Conservation (phyloP, 2,797 vertebrate species). For the Hydrolagus colliei region DNA sequence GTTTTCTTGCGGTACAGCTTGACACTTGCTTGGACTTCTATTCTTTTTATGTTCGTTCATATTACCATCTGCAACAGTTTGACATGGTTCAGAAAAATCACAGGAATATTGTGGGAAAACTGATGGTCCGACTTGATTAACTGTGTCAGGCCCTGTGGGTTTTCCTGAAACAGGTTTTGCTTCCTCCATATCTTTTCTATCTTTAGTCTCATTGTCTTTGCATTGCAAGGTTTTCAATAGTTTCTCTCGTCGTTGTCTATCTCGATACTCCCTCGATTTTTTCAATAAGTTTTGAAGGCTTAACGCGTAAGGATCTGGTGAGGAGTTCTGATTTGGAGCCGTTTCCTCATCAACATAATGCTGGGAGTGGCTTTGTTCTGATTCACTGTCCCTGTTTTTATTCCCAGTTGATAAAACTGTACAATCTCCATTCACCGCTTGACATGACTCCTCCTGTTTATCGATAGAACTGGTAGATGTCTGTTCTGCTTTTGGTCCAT, state of each 20-base stretch:
- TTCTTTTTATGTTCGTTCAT: neutral
- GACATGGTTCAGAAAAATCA: neutral
- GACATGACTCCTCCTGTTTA: neutral
- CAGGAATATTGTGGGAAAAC: neutral
- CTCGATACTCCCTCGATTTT: constrained; percentile 17
- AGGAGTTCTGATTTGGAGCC: neutral
- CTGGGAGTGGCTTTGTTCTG: neutral
- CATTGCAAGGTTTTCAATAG: neutral
- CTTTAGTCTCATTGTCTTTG: neutral
- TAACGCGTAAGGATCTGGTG: neutral
- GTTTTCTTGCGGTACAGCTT: neutral
- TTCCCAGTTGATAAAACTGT: neutral
- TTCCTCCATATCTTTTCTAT: neutral
- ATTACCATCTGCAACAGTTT: neutral
- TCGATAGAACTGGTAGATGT: neutral
- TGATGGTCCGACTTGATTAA: neutral
- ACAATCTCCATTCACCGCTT: no score
- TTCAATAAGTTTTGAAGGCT: constrained; percentile 15
- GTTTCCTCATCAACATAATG: neutral
- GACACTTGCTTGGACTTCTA: neutral
- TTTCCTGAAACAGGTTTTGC: neutral
- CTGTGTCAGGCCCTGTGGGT: neutral
- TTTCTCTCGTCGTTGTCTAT: neutral
- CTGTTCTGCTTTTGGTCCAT: neutral
- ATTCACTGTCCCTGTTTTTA: neutral